Conservation (phyloP, 2,113 vertebrate species). For the Mesoclemmys tuberculata region DNA sequence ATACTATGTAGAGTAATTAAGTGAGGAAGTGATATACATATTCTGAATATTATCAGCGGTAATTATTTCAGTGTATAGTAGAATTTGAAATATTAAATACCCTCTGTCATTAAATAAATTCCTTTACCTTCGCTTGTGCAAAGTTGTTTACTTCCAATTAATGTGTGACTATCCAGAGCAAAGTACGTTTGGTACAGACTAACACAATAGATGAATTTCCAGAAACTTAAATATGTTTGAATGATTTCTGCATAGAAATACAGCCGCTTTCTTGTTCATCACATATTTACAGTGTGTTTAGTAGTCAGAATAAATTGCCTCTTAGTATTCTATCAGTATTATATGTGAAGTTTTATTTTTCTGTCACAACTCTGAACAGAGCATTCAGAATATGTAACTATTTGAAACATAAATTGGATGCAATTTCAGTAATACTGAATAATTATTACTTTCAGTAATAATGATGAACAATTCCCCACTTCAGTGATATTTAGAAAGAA, state of each 20-base stretch:
- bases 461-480: neutral
- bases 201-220: neutral
- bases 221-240: neutral
- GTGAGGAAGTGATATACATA: neutral
- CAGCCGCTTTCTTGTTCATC: neutral
- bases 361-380: neutral
- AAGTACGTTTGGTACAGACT: neutral
- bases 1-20: neutral
- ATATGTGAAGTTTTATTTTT: neutral
- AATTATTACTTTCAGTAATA: neutral
- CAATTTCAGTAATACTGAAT: neutral
- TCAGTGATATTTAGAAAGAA: neutral
- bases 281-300: conserved; percentile 18
- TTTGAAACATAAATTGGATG: neutral
- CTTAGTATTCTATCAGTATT: no score
- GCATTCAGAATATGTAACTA: neutral
- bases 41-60: conserved; percentile 31
- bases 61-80: neutral
- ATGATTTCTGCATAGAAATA: neutral
- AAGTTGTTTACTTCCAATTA: conserved; percentile 36
- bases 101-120: conserved; percentile 29
- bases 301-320: neutral
- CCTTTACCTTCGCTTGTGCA: neutral
- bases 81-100: conserved; percentile 30
- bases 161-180: neutral